Conservation (phyloP, 2,113 vertebrate species). For the Dasyornis broadbenti region DNA sequence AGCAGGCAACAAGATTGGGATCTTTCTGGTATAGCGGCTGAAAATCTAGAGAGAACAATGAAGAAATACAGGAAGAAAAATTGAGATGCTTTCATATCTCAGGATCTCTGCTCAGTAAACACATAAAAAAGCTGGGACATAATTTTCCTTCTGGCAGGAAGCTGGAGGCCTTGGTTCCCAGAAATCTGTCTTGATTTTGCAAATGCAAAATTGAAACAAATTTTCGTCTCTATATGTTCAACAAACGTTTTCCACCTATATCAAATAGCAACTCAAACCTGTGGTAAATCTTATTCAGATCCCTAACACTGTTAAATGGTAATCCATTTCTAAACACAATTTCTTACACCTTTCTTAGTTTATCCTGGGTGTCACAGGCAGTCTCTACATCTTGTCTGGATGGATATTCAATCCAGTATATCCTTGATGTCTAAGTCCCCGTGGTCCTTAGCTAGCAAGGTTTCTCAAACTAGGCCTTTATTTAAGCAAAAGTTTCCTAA, state of each 20-base stretch:
- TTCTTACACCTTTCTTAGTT: neutral
- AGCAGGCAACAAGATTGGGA: neutral
- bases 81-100: neutral
- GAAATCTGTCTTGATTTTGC: neutral
- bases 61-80: neutral
- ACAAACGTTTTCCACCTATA: neutral
- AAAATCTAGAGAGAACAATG: neutral
- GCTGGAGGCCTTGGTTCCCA: neutral
- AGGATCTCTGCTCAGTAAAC: neutral
- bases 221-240: neutral
- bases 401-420: neutral
- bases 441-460: neutral
- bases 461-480: neutral
- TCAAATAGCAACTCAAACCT: neutral
- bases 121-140: neutral
- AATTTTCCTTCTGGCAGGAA: neutral
- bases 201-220: neutral
- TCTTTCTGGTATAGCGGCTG: neutral
- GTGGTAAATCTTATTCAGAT: neutral
- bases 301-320: accelerated
- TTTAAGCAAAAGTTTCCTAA: neutral
- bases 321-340: neutral
- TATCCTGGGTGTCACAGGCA: neutral
- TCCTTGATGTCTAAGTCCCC: neutral
- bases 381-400: neutral